phyloP scores from a whole-genome alignment of 2,797 vertebrate genomes.

The Moxostoma hubbsi region DNA sequence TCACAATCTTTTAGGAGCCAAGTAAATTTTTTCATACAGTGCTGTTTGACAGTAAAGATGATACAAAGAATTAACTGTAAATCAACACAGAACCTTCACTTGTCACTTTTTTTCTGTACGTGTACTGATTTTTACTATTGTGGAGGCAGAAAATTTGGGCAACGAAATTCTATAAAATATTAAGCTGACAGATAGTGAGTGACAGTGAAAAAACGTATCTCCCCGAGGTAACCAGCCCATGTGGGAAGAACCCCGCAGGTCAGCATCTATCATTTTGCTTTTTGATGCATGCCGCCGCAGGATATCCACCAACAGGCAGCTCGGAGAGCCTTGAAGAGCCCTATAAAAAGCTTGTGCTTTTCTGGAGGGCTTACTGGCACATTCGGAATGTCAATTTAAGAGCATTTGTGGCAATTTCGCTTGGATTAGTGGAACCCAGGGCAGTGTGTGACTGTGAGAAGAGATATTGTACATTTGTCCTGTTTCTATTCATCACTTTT shows the following conservation, averaged over 20 bases:
- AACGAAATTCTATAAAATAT: conserved; percentile 34
- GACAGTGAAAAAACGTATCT: conserved; percentile 31
- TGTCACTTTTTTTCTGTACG: background rate
- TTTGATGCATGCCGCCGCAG: conserved; percentile 14
- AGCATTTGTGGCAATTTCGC: conserved; percentile 39
- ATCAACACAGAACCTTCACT: background rate
- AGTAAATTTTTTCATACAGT: conserved; percentile 9
- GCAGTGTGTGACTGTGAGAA: conserved; percentile 34
- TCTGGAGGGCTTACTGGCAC: conserved; percentile 34
- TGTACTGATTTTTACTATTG: background rate
- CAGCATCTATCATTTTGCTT: conserved; percentile 33
- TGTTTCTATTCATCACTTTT: conserved; percentile 20
- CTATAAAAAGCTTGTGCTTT: conserved; percentile 28
- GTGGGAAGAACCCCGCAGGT: conserved; percentile 43
- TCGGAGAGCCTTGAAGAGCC: conserved; percentile 33
- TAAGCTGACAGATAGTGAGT: conserved; percentile 37
- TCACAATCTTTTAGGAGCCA: conserved; percentile 7
- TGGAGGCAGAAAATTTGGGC: conserved; percentile 39
- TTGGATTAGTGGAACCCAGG: conserved; percentile 32
- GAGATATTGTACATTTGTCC: conserved; percentile 40
- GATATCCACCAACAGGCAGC: conserved; percentile 25
- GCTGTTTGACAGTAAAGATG: background rate
- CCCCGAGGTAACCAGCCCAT: conserved; percentile 26
- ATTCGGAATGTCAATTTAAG: conserved; percentile 34
- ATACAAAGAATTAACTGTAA: background rate